Evolutionary conservation across 2,797 vertebrate genomes (phyloP), one percentile per base, ranked within the genome.

Genomic region (Malacoctenus gilli): DNA sequence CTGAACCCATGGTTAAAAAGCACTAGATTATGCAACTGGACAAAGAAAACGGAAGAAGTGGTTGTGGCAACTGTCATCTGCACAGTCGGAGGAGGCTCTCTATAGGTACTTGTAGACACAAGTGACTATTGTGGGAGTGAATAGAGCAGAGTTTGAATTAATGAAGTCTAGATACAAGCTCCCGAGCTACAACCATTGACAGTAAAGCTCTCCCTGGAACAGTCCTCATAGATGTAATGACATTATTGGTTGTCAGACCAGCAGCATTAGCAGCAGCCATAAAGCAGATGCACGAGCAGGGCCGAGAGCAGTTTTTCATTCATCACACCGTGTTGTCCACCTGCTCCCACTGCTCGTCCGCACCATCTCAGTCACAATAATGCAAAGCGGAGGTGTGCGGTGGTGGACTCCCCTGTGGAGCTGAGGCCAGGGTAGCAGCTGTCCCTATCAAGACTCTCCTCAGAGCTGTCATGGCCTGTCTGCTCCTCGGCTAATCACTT

Each of bases 391-490:
- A 64, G 61, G 79, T 81, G 73, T 72, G 58, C 39, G 59, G 57
- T 40, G 63, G 43, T 68, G 69, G 58, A 62, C 75, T 71, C 73
- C 77, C 85, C 75, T 57, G 72, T 73, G 78, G 82, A 77, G 76
- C 68, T 53, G 62, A 51, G 76, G 60, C 79, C 72, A 69, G 76
- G 83, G 79, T 68, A 89, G 87, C 89, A 91, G 88, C 86, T 91
- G 90, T 84, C 69, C 80, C 82, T 65, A 86, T 87, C 86, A 86
- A 81, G 81, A 65, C 74, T 83, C 79, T 88, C 77, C 66, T 88
- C 71, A 46, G 74, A 75, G 84, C 87, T 87, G 88, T 87, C 88
- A 83, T 44, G 61, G 75, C 82, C 80, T 84, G 85, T 85, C 84
- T 85, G 71, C 77, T 85, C 75, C 65, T 60, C 55, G 11, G 79